phyloP scores from a whole-genome alignment of 2,113 vertebrate genomes.

The Eclectus roratus region DNA sequence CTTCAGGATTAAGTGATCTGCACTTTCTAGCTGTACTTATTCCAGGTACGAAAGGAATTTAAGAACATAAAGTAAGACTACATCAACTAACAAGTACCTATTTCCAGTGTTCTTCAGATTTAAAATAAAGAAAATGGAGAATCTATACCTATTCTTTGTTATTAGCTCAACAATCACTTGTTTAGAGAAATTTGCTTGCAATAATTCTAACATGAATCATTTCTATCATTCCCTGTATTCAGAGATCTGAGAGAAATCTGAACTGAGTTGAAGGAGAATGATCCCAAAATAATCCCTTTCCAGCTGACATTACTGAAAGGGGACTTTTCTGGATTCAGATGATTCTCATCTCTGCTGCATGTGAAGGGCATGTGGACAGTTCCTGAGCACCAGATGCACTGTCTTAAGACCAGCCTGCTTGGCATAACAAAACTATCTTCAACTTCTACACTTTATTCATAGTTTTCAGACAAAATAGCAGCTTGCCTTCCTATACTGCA shows the following conservation, averaged over 20 bases:
- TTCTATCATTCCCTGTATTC: background rate
- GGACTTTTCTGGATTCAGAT: background rate
- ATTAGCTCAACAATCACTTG: background rate
- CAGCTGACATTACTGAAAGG: accelerated
- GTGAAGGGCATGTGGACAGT: accelerated
- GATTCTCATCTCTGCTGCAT: background rate
- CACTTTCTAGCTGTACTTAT: background rate
- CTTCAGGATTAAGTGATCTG: background rate
- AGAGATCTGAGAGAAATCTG: background rate
- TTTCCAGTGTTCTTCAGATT: background rate
- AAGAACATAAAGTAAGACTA: background rate
- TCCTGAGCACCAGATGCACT: background rate
- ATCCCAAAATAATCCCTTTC: background rate
- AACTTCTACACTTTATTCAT: background rate
- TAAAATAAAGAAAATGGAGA: background rate
- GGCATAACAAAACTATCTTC: background rate
- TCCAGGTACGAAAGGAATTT: background rate
- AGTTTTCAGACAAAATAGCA: background rate
- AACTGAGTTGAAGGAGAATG: background rate
- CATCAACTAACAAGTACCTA: background rate
- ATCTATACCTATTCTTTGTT: background rate
- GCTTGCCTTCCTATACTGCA: background rate
- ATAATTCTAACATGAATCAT: accelerated
- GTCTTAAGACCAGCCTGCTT: background rate
- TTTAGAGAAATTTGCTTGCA: background rate